Base-by-base conservation (phyloP, 2,113 vertebrate genomes). In the Pogona vitticeps region DNA sequence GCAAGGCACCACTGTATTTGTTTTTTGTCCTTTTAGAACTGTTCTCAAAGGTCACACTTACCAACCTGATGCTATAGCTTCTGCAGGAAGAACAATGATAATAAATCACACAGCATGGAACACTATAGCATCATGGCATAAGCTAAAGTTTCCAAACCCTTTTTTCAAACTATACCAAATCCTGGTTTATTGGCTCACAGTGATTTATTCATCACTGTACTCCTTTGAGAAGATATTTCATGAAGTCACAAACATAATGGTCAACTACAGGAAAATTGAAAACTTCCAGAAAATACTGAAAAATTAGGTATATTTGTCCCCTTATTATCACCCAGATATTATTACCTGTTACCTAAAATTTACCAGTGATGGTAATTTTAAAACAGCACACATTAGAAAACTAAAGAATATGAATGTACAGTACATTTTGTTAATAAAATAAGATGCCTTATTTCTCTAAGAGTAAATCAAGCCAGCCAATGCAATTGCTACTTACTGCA, bases 401-500 rank as follows among this genome's bases (percentile, higher is more conserved):
- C 46, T 52, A 52, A 52, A 52, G 46, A 52, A 52, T 52, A 52
- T 61, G 20, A 61, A 61, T 18, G 15, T 18, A 61, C 17, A 58
- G 15, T 8, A 58, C 14, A 18, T 18, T 61, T 61, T 61, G 14
- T 18, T 61, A 61, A 61, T 52, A 52, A 5, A 52, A 10, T 52
- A 21, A 58, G 8, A 56, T n/a, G 31, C 9, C 42, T 76, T 58
- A 77, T 20, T 33, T 17, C 0, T 72, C 33, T 18, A 38, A 6
- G 52, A 91, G 67, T 1, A 80, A 3, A 38, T 33, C 76, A 26
- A 33, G 68, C 36, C 1, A 42, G 42, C 14, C 75, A 81, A 13
- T 58, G 31, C 8, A 82, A n/a, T 80, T 82, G 79, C 82, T 71
- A 96, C 97, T 97, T 94, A 99, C 98, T 90, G 95, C 93, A 89